Base-by-base conservation (phyloP, 1,140 invertebrate genomes). In the Trissolcus basalis region DNA sequence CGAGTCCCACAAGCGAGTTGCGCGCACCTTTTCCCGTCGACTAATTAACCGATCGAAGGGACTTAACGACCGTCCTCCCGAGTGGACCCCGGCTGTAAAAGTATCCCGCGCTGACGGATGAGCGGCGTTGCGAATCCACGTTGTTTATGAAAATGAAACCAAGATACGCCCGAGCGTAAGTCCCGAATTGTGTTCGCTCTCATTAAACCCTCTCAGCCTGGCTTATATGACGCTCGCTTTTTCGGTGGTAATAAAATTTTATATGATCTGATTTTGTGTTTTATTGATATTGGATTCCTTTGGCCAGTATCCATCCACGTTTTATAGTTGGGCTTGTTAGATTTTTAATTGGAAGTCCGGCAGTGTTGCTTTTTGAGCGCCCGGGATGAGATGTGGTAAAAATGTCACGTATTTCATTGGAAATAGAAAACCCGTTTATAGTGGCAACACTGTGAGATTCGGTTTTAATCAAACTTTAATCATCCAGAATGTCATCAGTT, bases 141-240 rank as follows among this genome's bases (percentile, higher is more conserved):
- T 87, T 83, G 86, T 87, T 87, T 87, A 87, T 87, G 84, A 86
- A 87, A 87, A 87, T 87, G 79, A 79, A 79, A 12, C 19, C 14
- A 47, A 72, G 39, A 58, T 27, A 72, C 48, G 32, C 54, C 19
- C 2, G 1, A 6, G 48, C 32, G 39, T 54, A 59, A 65, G 41
- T 16, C 12, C 14, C 27, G 56, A 68, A 50, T 54, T 49, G 63
- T 45, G 44, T 53, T 58, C 56, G 27, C 54, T 16, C 56, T 74
- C 56, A 67, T 74, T 68, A 74, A 51, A 41, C 54, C 59, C 53
- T 61, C 58, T 16, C 54, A 49, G 50, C 9, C 10, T 9, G 13
- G 41, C 44, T 50, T 55, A 19, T n/a, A n/a, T 60, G 43, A 36
- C 39, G 60, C 15, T 54, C 35, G 61, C 56, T 49, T 60, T 27